Percentiles rank a stretch among this genome's conserved stretches.
Evolutionary conservation across 2,797 vertebrate genomes (phyloP).

Genomic region (Dendrocincla tyrannina): DNA sequence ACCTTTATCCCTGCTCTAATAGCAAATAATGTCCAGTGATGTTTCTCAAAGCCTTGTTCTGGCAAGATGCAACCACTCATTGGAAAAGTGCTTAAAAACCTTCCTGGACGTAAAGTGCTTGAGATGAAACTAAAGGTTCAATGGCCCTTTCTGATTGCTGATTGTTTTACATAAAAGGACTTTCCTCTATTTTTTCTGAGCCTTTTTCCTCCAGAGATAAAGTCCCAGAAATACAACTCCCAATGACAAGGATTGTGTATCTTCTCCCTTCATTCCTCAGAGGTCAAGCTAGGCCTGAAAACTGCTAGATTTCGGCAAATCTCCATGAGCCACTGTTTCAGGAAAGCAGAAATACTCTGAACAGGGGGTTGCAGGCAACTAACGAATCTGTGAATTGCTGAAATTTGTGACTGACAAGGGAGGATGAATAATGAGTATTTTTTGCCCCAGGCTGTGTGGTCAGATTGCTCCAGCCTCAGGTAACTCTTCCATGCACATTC

Average conservation of each 20-base stretch:
- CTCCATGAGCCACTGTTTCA: not conserved
- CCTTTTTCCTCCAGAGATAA: not conserved
- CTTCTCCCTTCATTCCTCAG: not conserved
- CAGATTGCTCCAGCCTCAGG: not conserved
- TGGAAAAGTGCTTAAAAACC: not conserved
- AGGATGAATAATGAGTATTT: not conserved
- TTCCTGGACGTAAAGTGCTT: not conserved
- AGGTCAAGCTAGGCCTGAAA: fast-evolving
- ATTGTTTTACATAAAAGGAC: not conserved
- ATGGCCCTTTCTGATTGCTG: not conserved
- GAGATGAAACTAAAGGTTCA: not conserved
- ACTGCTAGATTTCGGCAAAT: not conserved
- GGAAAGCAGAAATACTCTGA: not conserved
- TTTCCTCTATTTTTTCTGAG: not conserved
- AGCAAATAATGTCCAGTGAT: not conserved
- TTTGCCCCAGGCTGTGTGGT: not conserved
- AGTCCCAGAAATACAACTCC: not conserved
- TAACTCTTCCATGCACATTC: not conserved
- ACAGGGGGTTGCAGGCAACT: not conserved
- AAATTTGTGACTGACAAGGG: not conserved
- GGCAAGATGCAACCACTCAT: not conserved
- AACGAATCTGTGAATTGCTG: not conserved
- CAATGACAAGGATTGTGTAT: too few species aligned
- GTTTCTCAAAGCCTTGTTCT: not conserved
- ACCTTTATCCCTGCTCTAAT: not conserved